Percentiles rank a stretch among this genome's conserved stretches.
These are phyloP conservation scores for Syritta pipiens DNA, from an alignment of 2,888 invertebrate genomes.

Conservation along the genomic window DNA sequence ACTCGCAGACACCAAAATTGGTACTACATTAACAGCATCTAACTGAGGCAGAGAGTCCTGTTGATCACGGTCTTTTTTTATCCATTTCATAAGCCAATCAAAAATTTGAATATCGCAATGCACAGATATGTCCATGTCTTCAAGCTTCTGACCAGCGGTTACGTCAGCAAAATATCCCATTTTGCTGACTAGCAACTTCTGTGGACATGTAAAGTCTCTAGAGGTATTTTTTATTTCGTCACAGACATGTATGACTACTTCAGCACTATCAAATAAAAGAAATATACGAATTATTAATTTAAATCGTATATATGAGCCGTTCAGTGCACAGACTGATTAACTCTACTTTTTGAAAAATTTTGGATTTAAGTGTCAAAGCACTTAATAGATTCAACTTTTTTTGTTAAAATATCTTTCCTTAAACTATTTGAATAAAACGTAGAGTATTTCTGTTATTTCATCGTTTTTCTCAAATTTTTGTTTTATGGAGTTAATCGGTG, in stretches of 20 bases:
- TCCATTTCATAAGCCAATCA: conserved; percentile 98
- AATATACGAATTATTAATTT: no score
- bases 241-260: conserved; percentile 96
- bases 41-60: conserved; percentile 80
- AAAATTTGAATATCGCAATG: conserved; percentile 98
- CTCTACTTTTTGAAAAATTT: no score
- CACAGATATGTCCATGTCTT: conserved; percentile 97
- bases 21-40: conserved; percentile 92
- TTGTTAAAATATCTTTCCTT: no score
- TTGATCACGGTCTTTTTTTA: conserved; percentile 86
- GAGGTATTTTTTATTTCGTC: conserved; percentile 95
- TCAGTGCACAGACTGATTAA: no score
- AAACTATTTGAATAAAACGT: no score
- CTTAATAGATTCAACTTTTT: no score
- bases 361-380: no score
- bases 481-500: no score
- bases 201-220: conserved; percentile 93
- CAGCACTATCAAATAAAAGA: conserved; percentile 81
- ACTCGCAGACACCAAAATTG: conserved; percentile 95
- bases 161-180: conserved; percentile 98
- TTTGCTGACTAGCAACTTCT: conserved; percentile 90
- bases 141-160: conserved; percentile 88
- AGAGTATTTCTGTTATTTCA: no score
- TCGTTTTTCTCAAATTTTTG: no score
- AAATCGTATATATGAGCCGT: no score